phyloP scores from a whole-genome alignment of 30 jellyfish, hydroid and myxozoan species.

The Nemopilema nomurai region DNA sequence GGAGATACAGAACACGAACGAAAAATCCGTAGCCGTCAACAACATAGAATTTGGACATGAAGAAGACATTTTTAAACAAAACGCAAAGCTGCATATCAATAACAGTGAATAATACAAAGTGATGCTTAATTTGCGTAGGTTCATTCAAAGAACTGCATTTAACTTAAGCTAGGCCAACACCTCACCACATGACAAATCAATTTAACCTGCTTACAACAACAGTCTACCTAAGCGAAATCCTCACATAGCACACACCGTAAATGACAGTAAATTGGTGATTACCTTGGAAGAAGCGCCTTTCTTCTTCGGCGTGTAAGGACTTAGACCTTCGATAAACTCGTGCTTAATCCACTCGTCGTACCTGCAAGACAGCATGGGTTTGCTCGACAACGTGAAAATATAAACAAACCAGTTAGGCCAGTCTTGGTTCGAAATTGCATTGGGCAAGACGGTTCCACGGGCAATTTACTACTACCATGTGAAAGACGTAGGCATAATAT shows the following conservation, averaged over 20 bases:
- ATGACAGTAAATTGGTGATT: not conserved
- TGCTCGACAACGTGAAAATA: not conserved
- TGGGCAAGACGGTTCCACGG: no score
- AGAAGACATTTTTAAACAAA: no score
- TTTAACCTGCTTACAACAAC: no score
- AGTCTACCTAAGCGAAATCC: no score
- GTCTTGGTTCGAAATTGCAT: not conserved
- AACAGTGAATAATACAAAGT: no score
- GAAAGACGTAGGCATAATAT: no score
- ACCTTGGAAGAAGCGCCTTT: constrained; percentile 53
- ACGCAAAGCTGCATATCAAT: no score
- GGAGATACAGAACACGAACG: no score
- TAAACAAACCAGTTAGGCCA: not conserved
- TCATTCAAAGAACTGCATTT: not conserved
- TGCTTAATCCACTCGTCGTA: constrained; percentile 97
- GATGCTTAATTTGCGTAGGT: not conserved
- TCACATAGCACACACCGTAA: no score
- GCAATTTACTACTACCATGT: no score
- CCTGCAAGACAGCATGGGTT: constrained; percentile 34
- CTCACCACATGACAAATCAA: not conserved
- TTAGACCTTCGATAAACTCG: constrained; percentile 85
- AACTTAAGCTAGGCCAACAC: not conserved
- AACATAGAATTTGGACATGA: no score
- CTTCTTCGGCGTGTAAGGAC: constrained; percentile 76
- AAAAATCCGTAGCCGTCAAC: no score